Base-by-base conservation (phyloP, 2,113 vertebrate species). In the Rhynchomys soricoides region DNA sequence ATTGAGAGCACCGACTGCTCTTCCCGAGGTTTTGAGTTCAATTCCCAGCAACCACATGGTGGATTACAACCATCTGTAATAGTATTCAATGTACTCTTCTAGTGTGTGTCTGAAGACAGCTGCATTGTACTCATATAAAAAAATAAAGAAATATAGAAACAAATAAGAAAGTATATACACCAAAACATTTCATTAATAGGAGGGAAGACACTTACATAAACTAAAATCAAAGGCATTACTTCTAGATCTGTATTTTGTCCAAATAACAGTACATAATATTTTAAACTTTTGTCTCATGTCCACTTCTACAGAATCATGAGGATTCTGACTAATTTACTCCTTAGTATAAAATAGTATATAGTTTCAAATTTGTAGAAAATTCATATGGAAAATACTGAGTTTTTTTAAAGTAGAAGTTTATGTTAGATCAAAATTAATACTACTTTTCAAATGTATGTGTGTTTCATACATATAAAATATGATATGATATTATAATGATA, bases 131-230 rank as follows among this genome's bases (percentile, higher is more conserved):
- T n/a, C n/a, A n/a, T n/a, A n/a, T n/a, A n/a, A n/a, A n/a, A n/a
- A n/a, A n/a, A n/a, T n/a, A n/a, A n/a, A n/a, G n/a, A n/a, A n/a
- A n/a, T n/a, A n/a, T n/a, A n/a, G n/a, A n/a, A n/a, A n/a, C n/a
- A n/a, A n/a, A n/a, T n/a, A n/a, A n/a, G n/a, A n/a, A n/a, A n/a
- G n/a, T n/a, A n/a, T 74, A 85, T 4, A 79, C 5, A 85, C 50
- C 75, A 78, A 91, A 62, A 57, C n/a, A 62, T 57, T 93, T 79
- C 88, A 57, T 52, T 86, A 89, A 78, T 88, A 91, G 55, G 37
- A 91, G 29, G 40, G 74, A 1, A 6, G 15, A 82, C 45, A 78
- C 6, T 90, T 29, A 87, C 64, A 55, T 79, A 94, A 90, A 4
- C 29, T 48, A 66, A 95, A 81, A 87, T 71, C 3, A 52, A 96